Base-by-base conservation (phyloP, 2,888 invertebrate genomes). In the Spialia ferax region DNA sequence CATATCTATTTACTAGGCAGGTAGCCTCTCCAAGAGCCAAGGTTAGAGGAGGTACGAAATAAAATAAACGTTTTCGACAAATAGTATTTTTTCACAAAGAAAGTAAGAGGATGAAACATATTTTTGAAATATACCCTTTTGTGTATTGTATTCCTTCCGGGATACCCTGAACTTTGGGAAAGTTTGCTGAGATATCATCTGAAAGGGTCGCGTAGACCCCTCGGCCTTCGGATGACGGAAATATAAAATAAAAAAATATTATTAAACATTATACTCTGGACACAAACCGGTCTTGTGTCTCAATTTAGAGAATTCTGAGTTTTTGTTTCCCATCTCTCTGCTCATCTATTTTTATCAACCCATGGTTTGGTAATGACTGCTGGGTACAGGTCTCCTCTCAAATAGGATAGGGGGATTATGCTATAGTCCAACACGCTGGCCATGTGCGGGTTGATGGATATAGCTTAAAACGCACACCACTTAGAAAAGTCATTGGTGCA, bases 41-140 rank as follows among this genome's bases (percentile, higher is more conserved):
- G 4, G 4, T 4, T 32, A 35, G n/a, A n/a, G n/a, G n/a, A n/a
- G n/a, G n/a, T n/a, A 42, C n/a, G 38, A 42, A 42, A 42, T 42
- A 8, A 35, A 11, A 35, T 13, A 13, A 35, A 13, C 13, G 11
- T 13, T 35, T 45, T 7, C 18, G 11, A 4, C 45, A 45, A 45
- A 48, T 8, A 48, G 35, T 13, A 13, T 50, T 50, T 23, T 22
- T 22, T 11, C 7, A 32, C 22, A 57, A 57, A 38, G 38, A 35
- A 23, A 45, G 22, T 35, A 56, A 23, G 35, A 45, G 59, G 48
- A 48, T 38, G 48, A 42, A 60, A 48, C 20, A 48, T 60, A 60
- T 60, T 60, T 60, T 60, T 45, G 42, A 60, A 60, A 60, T 60
- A 48, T 42, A 29, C 29, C 29, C 60, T 60, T 60, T 56, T 60